A percentile compares a stretch with the other conserved stretches of the same genome.
Conservation (phyloP, 2,113 vertebrate genomes). For the Marmota flaviventris region DNA sequence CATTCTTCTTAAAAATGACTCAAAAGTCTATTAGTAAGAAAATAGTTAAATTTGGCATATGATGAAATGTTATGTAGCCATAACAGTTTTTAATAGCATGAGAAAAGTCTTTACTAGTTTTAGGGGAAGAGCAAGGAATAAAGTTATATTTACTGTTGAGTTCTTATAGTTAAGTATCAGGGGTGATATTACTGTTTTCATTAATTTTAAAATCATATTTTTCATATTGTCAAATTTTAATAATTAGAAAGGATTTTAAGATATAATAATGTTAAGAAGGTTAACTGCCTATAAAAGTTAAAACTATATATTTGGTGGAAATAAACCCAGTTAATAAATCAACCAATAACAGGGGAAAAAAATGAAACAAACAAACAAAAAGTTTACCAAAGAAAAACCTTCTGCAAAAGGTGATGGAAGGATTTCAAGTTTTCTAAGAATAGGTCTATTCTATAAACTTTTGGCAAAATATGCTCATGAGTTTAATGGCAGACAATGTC, state of each 20-base stretch:
- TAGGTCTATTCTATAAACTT: background rate
- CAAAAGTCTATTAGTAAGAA: background rate
- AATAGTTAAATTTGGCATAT: constrained; percentile 7
- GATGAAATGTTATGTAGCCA: background rate
- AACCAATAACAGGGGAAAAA: background rate
- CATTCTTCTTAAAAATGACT: background rate
- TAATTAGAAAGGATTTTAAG: background rate
- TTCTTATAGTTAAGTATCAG: background rate
- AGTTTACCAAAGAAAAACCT: background rate
- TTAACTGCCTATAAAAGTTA: background rate
- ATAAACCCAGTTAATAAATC: background rate
- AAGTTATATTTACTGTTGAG: background rate
- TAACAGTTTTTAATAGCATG: background rate
- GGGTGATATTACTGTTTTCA: background rate
- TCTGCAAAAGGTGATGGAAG: background rate
- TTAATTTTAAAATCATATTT: background rate
- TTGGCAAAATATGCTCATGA: background rate
- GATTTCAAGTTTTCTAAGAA: background rate
- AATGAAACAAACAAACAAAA: background rate
- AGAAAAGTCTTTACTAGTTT: constrained; percentile 3
- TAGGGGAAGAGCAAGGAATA: background rate
- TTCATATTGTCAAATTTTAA: background rate
- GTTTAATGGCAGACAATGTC: background rate
- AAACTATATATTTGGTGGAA: background rate
- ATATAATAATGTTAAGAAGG: background rate